Base-by-base conservation (phyloP, 2,888 invertebrate genomes). In the Drosophila stalkeri region DNA sequence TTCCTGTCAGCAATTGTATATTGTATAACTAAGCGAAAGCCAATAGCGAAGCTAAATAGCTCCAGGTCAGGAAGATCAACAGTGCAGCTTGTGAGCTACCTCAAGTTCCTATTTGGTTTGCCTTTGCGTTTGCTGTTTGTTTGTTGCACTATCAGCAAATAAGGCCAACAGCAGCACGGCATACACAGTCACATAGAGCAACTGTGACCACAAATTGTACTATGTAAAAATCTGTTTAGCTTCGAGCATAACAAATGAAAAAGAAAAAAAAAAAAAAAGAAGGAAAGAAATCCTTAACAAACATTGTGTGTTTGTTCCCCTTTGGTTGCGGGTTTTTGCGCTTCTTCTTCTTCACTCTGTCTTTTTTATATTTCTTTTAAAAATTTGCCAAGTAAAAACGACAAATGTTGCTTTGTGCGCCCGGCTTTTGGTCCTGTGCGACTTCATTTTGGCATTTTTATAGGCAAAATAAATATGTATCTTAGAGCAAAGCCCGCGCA, bases 111-210 rank as follows among this genome's bases (percentile, higher is more conserved):
- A 56, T 69, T 66, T 64, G 60, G 47, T 49, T 72, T 66, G 65
- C 14, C 44, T 70, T 77, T 73, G 61, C 64, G 41, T 8, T 51
- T 35, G 62, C 35, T 41, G 55, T 62, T 69, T 75, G 70, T 66
- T 72, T 66, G 71, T 73, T 75, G 76, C 71, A 80, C 80, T 77
- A 74, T 74, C 80, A 72, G 74, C 80, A 80, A 80, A 80, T 80
- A 80, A 60, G 68, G 73, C 35, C 80, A 63, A 70, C 75, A 79
- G 64, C 66, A 76, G 67, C 59, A 66, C 44, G 62, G 20, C 31
- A 16, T 14, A 20, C 56, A 59, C 43, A 41, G 18, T 54, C 59
- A 59, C 35, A 35, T 11, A 35, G 14, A 27, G 18, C 41, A 37
- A 52, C 60, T 59, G 52, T 33, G 57, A 43, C 72, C 41, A 55